Percentiles rank a stretch among this genome's conserved stretches.
Conservation (phyloP, 2,113 vertebrate species). For the Syngnathoides biaculeatus region DNA sequence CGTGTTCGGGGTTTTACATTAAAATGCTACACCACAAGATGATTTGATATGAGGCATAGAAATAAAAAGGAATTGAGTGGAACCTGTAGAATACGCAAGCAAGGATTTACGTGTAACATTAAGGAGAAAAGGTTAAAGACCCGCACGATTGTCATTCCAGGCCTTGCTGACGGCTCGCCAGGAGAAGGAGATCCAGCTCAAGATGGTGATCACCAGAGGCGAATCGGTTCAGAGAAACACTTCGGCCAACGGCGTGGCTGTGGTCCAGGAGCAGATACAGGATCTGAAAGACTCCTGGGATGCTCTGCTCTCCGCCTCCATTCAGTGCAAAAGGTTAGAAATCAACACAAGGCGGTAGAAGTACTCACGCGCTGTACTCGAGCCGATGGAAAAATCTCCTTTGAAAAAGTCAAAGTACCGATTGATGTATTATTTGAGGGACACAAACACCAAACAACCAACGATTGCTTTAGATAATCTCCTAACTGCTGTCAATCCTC, state of each 20-base stretch:
- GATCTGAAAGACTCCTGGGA: constrained; percentile 89
- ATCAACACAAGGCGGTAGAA: neutral
- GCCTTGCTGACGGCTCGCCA: constrained; percentile 84
- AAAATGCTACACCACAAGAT: no score
- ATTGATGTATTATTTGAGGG: neutral
- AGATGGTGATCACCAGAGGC: constrained; percentile 87
- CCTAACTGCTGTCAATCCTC: no score
- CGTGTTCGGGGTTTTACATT: no score
- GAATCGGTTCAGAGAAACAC: constrained; percentile 93
- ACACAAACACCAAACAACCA: no score
- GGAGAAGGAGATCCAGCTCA: constrained; percentile 96
- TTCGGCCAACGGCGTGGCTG: constrained; percentile 81
- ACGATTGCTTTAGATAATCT: no score
- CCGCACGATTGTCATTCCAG: constrained; percentile 57
- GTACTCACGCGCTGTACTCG: no score
- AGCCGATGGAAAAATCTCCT: no score
- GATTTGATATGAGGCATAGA: no score
- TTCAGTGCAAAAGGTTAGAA: constrained; percentile 90
- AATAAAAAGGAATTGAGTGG: no score
- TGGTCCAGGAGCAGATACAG: constrained; percentile 82
- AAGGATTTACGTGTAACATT: no score
- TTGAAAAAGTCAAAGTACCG: neutral
- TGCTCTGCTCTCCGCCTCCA: constrained; percentile 82
- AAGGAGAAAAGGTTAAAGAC: no score
- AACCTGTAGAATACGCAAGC: no score